A percentile compares a stretch with the other conserved stretches of the same genome.
Evolutionary conservation across 2,113 vertebrate species (phyloP).

Genomic region (Ranitomeya variabilis): DNA sequence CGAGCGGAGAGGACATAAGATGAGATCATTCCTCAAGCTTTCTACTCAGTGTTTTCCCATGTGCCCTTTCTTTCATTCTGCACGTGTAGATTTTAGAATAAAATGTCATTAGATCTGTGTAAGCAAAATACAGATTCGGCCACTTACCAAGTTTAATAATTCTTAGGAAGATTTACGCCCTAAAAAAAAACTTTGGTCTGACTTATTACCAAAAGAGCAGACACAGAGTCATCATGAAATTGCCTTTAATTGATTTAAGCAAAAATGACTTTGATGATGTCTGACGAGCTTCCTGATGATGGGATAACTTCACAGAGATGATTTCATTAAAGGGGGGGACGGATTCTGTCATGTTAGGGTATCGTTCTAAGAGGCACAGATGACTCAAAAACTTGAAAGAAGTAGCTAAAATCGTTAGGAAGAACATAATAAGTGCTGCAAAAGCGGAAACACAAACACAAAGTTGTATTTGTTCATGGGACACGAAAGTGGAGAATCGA

Average conservation of each 20-base stretch:
- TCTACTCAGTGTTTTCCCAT: neutral
- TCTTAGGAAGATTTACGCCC: neutral
- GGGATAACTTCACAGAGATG: slow-evolving; percentile 37
- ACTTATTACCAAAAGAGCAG: slow-evolving; percentile 15
- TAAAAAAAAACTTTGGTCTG: slow-evolving; percentile 14
- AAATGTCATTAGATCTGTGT: neutral
- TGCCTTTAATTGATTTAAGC: slow-evolving; percentile 46
- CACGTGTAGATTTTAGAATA: neutral
- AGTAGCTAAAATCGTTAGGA: neutral
- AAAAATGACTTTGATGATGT: slow-evolving; percentile 28
- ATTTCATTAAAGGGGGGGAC: slow-evolving; percentile 13
- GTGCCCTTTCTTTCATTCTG: neutral
- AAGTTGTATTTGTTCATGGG: neutral
- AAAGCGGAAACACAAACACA: neutral
- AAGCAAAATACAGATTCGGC: neutral
- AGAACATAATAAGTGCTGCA: neutral
- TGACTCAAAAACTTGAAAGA: slow-evolving; percentile 41
- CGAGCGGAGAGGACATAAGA: neutral
- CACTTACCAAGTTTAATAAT: neutral
- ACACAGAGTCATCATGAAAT: slow-evolving; percentile 32
- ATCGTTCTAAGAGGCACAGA: neutral
- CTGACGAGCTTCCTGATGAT: slow-evolving; percentile 23
- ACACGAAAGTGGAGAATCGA: neutral
- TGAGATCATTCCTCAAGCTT: neutral
- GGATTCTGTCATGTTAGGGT: slow-evolving; percentile 8